Conservation (phyloP, 2,888 invertebrate species). For the Xestia sexstrigata region DNA sequence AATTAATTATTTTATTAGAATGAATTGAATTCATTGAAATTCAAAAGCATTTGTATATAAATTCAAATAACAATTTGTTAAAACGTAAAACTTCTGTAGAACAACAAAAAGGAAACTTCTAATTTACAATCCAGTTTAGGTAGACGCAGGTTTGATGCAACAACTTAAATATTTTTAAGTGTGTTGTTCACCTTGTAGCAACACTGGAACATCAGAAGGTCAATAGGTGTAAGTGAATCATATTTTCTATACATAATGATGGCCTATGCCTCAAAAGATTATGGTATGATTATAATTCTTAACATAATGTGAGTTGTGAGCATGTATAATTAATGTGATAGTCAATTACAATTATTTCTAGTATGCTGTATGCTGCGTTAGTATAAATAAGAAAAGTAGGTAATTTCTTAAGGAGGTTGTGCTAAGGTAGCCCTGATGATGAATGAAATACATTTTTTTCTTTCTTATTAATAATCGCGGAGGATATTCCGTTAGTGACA, state of each 20-base stretch:
- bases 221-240: slow-evolving; percentile 11
- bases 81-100: background rate
- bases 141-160: slow-evolving; percentile 17
- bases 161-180: slow-evolving; percentile 21
- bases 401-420: background rate
- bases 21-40: too few species aligned
- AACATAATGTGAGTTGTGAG: background rate
- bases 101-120: slow-evolving; percentile 8
- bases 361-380: background rate
- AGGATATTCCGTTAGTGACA: too few species aligned
- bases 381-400: background rate
- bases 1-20: background rate
- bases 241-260: background rate
- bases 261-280: too few species aligned
- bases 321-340: background rate
- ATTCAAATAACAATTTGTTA: background rate
- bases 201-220: slow-evolving; percentile 39
- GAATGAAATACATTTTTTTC: background rate
- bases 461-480: too few species aligned
- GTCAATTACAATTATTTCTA: background rate
- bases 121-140: slow-evolving; percentile 3
- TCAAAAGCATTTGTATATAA: background rate
- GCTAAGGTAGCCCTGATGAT: background rate
- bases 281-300: slow-evolving; percentile 2
- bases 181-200: slow-evolving; percentile 52